Evolutionary conservation across 2,113 vertebrate genomes (phyloP), one percentile per base, ranked within the genome.

Genomic region (Tupaia chinensis): DNA sequence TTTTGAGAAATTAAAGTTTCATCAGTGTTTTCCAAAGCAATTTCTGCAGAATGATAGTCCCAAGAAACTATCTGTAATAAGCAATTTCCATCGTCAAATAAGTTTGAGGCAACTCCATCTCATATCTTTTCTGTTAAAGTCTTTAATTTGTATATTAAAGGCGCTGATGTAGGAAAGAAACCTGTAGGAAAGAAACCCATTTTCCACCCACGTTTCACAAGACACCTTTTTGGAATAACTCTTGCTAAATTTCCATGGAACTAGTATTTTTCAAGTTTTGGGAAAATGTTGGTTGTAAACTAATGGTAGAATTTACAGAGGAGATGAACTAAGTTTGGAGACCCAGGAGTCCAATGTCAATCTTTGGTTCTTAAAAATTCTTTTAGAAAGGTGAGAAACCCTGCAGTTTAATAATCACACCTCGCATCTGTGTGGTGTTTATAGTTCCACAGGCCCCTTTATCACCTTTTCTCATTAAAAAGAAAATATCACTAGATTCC

Each of bases 401-500:
- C 29, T 32, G 32, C 56, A 69, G 61, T 32, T 96, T 93, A 95
- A 89, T 96, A 83, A 95, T 93, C 93, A 89, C 56, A 78, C 34
- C 70, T 97, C 81, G 96, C 63, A 91, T 95, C 81, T 96, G 78
- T 68, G 80, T 92, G 63, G 20, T 10, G 96, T 97, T 96, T 95
- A 90, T 74, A 88, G 91, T 74, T 95, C 82, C 60, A 90, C 23
- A 82, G 87, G 69, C 32, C 44, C 79, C 53, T 61, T 97, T 89
- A 79, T 79, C 56, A 89, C 63, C 44, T 94, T 95, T 96, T 93
- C 65, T 93, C 89, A 87, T 95, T 96, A 96, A 96, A 95, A 84
- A 96, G 61, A 96, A 93, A 92, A 88, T 72, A 70, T 96, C 63
- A 82, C 34, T 90, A 58, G 81, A 92, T 88, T 92, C 77, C 58